Evolutionary conservation across 2,888 invertebrate species (phyloP).

Genomic region (Barypeithes pellucidus): DNA sequence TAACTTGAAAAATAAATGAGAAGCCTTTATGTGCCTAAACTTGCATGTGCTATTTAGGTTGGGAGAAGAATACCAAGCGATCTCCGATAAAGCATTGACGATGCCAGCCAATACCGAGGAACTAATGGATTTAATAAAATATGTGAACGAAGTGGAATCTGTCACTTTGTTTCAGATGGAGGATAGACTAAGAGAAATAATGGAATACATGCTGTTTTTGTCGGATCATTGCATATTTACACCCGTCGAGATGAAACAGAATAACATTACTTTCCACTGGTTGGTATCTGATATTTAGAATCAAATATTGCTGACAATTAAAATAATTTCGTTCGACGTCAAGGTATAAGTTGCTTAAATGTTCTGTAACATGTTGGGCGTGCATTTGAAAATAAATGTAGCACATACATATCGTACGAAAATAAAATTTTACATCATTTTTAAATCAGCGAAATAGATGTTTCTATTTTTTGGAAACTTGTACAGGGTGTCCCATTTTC

Average conservation of each 20-base stretch:
- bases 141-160: conserved; percentile 83
- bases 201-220: conserved; percentile 86
- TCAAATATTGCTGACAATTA: neutral
- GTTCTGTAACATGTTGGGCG: too few species aligned
- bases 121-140: conserved; percentile 87
- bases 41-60: conserved; percentile 73
- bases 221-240: conserved; percentile 87
- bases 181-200: conserved; percentile 78
- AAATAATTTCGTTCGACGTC: neutral
- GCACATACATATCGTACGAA: too few species aligned
- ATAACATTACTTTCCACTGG: conserved; percentile 92
- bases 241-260: conserved; percentile 90
- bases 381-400: too few species aligned
- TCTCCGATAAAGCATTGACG: conserved; percentile 84
- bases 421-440: too few species aligned
- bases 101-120: conserved; percentile 89
- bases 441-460: too few species aligned
- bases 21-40: conserved; percentile 1
- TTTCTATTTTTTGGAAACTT: too few species aligned
- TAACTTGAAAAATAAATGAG: neutral
- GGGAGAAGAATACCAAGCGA: conserved; percentile 87
- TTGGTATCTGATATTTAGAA: conserved; percentile 59
- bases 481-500: too few species aligned
- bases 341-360: too few species aligned
- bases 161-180: conserved; percentile 83